A percentile compares a stretch with the other conserved stretches of the same genome.
Conservation (phyloP, 2,888 invertebrate genomes). For the Anodontia alba region DNA sequence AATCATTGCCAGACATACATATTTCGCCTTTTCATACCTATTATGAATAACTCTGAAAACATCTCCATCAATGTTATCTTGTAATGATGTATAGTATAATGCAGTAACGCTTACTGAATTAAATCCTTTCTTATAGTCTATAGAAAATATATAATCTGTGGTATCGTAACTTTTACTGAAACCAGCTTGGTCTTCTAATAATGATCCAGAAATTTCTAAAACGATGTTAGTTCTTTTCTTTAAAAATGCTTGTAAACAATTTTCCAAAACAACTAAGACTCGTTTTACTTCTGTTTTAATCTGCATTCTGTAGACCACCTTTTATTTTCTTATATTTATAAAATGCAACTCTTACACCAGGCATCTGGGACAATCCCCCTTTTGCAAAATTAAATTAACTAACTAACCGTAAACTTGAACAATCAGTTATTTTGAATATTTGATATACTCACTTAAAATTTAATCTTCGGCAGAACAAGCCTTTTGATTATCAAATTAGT, state of each 20-base stretch:
- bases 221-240: neutral
- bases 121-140: constrained; percentile 3
- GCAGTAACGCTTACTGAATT: neutral
- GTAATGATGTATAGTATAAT: neutral
- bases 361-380: constrained; percentile 4
- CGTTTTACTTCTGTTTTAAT: neutral
- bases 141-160: constrained; percentile 2
- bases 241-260: constrained; percentile 4
- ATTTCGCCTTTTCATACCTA: constrained; percentile 4
- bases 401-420: neutral
- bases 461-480: neutral
- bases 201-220: neutral
- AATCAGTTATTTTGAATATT: neutral
- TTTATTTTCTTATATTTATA: constrained; percentile 2
- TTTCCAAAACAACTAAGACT: constrained; percentile 12
- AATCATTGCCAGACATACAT: neutral
- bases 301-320: neutral
- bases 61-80: neutral
- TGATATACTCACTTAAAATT: constrained; percentile 9
- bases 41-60: neutral
- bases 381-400: neutral
- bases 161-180: neutral
- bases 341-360: neutral
- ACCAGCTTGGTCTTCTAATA: neutral
- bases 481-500: neutral